These are phyloP conservation scores for Strigops habroptila DNA, from an alignment of 2,113 vertebrate species.

Conservation along the genomic window DNA sequence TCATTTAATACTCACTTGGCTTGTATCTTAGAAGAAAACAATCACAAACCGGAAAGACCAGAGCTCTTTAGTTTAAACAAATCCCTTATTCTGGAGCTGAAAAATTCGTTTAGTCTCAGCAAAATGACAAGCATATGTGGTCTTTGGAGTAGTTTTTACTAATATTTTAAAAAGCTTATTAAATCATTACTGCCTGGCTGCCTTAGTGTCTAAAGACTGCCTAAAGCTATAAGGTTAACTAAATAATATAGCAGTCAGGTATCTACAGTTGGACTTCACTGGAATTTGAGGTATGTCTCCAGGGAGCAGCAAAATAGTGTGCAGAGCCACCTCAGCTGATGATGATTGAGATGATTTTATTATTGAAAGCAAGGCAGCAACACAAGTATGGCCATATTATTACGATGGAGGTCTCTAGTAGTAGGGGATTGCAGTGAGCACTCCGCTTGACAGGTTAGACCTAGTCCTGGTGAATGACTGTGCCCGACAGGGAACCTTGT, in stretches of 20 bases:
- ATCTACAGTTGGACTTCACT: not conserved
- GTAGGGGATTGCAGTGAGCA: not conserved
- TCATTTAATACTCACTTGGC: conserved; percentile 51
- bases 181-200: conserved; percentile 27
- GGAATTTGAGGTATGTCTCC: not conserved
- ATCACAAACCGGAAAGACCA: conserved; percentile 34
- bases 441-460: not conserved
- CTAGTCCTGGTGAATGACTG: not conserved
- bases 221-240: not conserved
- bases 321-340: not conserved
- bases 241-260: not conserved
- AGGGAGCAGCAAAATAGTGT: not conserved
- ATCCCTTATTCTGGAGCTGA: conserved; percentile 6
- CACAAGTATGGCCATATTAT: not conserved
- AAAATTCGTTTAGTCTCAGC: conserved; percentile 37
- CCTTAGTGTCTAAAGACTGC: not conserved
- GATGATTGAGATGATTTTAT: not conserved
- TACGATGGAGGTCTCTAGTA: not conserved
- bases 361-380: not conserved
- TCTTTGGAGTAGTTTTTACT: conserved; percentile 19
- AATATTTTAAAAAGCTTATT: not conserved
- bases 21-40: conserved; percentile 28
- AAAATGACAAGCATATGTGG: conserved; percentile 28
- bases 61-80: conserved; percentile 49
- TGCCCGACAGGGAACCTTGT: not conserved